Conservation (phyloP, 2,113 vertebrate species). For the Elephantulus edwardii region DNA sequence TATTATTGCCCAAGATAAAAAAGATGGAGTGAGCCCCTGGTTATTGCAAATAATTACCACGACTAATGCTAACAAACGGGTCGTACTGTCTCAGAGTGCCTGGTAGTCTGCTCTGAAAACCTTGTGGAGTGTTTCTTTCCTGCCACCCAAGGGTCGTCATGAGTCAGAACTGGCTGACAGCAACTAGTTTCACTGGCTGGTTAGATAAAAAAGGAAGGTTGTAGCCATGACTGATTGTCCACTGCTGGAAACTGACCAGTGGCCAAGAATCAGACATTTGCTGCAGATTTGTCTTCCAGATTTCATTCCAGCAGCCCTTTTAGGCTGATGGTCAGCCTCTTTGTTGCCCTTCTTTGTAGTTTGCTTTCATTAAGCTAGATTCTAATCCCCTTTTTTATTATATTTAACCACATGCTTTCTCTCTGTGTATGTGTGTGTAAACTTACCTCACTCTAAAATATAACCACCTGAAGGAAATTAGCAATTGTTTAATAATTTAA, state of each 20-base stretch:
- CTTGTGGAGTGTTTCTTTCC: background rate
- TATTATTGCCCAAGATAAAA: background rate
- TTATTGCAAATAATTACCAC: background rate
- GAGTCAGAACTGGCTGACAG: too few relatives aligned
- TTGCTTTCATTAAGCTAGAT: slow-evolving; percentile 5
- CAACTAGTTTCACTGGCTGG: background rate
- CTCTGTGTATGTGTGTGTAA: background rate
- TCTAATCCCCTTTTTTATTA: slow-evolving; percentile 9
- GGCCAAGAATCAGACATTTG: background rate
- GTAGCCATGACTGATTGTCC: slow-evolving; percentile 1
- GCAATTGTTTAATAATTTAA: background rate
- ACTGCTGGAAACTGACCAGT: slow-evolving; percentile 1
- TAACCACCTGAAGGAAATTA: slow-evolving; percentile 28
- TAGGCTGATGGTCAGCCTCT: background rate
- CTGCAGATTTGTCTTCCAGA: slow-evolving; percentile 24
- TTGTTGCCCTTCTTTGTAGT: background rate
- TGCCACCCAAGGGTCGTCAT: background rate
- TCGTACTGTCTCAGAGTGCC: background rate
- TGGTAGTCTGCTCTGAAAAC: background rate
- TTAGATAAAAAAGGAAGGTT: slow-evolving; percentile 27
- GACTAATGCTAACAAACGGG: background rate
- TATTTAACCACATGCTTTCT: background rate
- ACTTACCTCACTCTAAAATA: slow-evolving; percentile 2
- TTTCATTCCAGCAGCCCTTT: slow-evolving; percentile 27
- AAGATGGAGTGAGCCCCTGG: background rate